phyloP scores from a whole-genome alignment of 2,888 invertebrate genomes.

The Diaprepes abbreviatus region DNA sequence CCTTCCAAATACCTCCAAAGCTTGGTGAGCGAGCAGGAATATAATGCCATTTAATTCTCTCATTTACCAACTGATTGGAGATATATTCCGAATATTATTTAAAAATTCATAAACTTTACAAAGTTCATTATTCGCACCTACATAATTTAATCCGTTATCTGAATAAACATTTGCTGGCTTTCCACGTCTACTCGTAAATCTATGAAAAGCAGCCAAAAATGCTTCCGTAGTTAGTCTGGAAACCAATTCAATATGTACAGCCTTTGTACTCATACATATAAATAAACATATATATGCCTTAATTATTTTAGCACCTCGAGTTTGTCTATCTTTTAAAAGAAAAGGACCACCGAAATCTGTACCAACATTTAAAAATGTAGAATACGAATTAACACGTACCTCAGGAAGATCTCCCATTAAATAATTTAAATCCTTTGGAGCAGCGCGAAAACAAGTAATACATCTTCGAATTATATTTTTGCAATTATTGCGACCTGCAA shows the following conservation, averaged over 20 bases:
- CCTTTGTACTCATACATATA: slow-evolving; percentile 53
- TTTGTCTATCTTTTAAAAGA: slow-evolving; percentile 26
- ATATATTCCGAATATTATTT: slow-evolving; percentile 9
- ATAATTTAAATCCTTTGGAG: slow-evolving; percentile 8
- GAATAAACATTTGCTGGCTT: slow-evolving; percentile 25
- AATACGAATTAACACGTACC: background rate
- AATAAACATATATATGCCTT: slow-evolving; percentile 53
- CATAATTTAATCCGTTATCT: too few species aligned
- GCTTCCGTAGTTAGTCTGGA: slow-evolving; percentile 9
- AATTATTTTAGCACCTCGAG: slow-evolving; percentile 36
- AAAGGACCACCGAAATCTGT: slow-evolving; percentile 28
- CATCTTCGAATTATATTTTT: too few species aligned
- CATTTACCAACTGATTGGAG: too few species aligned
- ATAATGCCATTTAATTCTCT: too few species aligned
- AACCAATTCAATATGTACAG: slow-evolving; percentile 51
- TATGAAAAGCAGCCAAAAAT: background rate
- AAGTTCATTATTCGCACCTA: slow-evolving; percentile 28
- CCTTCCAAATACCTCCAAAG: slow-evolving; percentile 49
- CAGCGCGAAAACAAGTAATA: background rate
- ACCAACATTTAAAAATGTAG: slow-evolving; percentile 19
- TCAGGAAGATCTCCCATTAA: slow-evolving; percentile 29
- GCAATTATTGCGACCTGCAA: too few species aligned
- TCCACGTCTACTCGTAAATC: slow-evolving; percentile 22
- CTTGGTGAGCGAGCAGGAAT: slow-evolving; percentile 51
- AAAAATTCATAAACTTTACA: slow-evolving; percentile 17